These are phyloP conservation scores for Lasioglossum vierecki DNA, from an alignment of 2,888 invertebrate species.

Conservation along the genomic window DNA sequence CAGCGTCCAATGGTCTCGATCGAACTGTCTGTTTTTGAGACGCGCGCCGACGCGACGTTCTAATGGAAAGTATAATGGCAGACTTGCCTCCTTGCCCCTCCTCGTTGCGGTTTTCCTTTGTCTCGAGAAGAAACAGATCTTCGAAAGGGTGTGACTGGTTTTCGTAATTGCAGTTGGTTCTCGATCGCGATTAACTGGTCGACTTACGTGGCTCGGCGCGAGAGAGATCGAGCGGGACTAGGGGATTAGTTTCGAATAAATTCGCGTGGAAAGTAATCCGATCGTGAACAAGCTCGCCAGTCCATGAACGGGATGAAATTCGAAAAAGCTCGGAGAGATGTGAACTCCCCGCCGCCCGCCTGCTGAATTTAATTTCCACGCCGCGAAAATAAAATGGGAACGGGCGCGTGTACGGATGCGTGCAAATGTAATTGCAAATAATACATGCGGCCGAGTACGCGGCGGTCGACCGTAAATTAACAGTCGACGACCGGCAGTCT, in stretches of 20 bases:
- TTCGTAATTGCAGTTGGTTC: background rate
- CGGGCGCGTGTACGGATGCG: background rate
- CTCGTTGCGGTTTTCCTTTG: background rate
- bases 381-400: background rate
- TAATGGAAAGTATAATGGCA: background rate
- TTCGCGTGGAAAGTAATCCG: background rate
- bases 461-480: slow-evolving; percentile 23
- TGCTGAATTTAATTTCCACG: background rate
- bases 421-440: slow-evolving; percentile 14
- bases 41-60: background rate
- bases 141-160: background rate
- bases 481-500: background rate
- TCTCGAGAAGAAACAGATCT: background rate
- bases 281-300: slow-evolving; percentile 1
- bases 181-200: background rate
- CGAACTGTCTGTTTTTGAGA: background rate
- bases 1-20: slow-evolving; percentile 5
- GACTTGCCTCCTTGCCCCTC: background rate
- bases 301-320: background rate
- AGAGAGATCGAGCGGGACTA: background rate
- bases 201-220: background rate
- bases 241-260: background rate
- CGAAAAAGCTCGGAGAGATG: background rate
- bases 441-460: background rate
- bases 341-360: background rate